These are phyloP conservation scores for Athene cunicularia DNA, from an alignment of 2,113 vertebrate species.

Conservation along the genomic window DNA sequence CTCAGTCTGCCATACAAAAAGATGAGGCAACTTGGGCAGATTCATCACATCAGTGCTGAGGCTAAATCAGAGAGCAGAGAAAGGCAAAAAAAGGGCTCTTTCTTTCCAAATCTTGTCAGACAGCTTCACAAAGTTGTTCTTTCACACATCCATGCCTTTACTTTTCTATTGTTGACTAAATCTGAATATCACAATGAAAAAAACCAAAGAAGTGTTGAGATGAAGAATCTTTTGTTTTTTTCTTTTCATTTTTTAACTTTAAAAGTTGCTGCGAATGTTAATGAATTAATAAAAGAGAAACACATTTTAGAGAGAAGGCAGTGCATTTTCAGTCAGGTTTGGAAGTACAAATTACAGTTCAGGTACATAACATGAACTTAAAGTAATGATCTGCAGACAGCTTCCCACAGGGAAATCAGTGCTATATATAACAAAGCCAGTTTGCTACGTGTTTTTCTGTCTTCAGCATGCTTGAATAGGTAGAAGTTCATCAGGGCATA, in stretches of 20 bases:
- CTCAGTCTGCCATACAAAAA: background rate
- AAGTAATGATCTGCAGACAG: background rate
- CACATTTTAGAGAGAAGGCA: background rate
- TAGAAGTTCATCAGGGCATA: background rate
- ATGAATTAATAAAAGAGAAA: conserved; percentile 22
- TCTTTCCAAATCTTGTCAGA: background rate
- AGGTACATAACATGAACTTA: background rate
- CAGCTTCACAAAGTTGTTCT: background rate
- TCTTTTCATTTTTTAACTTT: conserved; percentile 1
- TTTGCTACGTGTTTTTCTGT: background rate
- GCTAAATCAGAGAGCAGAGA: background rate
- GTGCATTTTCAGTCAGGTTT: background rate
- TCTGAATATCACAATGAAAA: background rate
- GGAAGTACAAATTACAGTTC: background rate
- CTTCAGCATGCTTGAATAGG: background rate
- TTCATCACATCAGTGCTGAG: background rate
- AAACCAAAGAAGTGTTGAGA: background rate
- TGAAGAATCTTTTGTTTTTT: background rate
- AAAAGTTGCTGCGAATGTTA: background rate
- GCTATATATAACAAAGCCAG: background rate
- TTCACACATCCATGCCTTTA: background rate
- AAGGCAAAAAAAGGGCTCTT: background rate
- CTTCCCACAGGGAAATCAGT: background rate
- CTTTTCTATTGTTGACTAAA: conserved; percentile 19
- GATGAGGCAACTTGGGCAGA: background rate